Evolutionary conservation across 2,113 vertebrate genomes (phyloP).

Genomic region (Camelus dromedarius): DNA sequence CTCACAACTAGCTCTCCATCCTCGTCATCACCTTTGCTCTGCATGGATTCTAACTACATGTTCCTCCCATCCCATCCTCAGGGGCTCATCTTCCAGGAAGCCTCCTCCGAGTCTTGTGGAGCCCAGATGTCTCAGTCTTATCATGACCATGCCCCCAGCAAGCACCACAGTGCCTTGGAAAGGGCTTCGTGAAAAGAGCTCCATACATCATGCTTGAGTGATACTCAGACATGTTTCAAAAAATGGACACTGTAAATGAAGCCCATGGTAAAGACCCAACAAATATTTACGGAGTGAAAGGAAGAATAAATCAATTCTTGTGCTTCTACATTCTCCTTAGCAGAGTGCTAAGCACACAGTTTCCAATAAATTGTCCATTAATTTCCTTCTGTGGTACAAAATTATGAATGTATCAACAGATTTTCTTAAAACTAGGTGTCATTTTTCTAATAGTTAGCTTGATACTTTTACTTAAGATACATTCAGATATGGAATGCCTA

Average conservation of each 20-base stretch:
- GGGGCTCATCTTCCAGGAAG: not conserved
- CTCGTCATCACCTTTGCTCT: not conserved
- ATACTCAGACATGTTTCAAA: constrained; percentile 16
- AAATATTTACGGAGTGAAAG: constrained; percentile 58
- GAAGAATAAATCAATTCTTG: constrained; percentile 58
- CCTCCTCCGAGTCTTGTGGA: too few species aligned
- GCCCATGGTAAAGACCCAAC: constrained; percentile 9
- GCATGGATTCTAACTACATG: not conserved
- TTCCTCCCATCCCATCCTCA: not conserved
- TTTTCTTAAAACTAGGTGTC: not conserved
- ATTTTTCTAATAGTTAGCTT: constrained; percentile 38
- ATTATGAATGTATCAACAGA: constrained; percentile 49
- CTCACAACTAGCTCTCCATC: not conserved
- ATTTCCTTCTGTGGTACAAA: constrained; percentile 57
- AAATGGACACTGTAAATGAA: constrained; percentile 49
- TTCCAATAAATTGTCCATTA: constrained; percentile 40
- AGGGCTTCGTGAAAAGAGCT: not conserved
- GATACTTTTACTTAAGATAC: not conserved
- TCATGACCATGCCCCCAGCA: accelerated
- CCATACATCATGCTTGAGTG: not conserved
- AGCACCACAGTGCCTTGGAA: too few species aligned
- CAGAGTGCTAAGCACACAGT: constrained; percentile 19
- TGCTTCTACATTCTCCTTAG: not conserved
- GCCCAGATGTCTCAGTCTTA: too few species aligned
- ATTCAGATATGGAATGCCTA: not conserved